Base-by-base conservation (phyloP, 2,797 vertebrate species). In the Fistularia commersonii region DNA sequence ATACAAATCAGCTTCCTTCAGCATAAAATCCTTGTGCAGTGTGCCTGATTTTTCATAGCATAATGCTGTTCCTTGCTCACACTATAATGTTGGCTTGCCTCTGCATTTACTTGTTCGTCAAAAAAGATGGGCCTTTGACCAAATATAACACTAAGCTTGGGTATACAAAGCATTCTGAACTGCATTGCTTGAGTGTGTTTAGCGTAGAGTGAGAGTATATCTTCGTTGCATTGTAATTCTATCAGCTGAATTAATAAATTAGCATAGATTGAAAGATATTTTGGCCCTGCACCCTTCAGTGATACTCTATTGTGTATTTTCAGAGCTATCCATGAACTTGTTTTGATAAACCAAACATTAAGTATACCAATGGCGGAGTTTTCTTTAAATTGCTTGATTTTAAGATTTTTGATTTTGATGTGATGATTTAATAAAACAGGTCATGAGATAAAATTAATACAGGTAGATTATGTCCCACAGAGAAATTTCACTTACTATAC, bases 101-200 rank as follows among this genome's bases (percentile, higher is more conserved):
- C 74, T 63, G 57, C 59, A 67, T 69, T 57, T 67, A 56, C 61
- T 72, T 76, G 72, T 67, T 69, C 79, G 76, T 77, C 65, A 80
- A 83, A 68, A 71, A 55, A 69, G 67, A 83, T 64, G 69, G 83
- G 71, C 54, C 59, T 50, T 47, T 68, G 73, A 79, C 82, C 82
- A 75, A 90, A 89, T 87, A 90, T 90, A 90, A 84, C 84, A 72
- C 50, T 45, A 44, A 41, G 66, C 52, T 76, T 74, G 68, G 66
- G 61, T 52, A 77, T 76, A 68, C 66, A 69, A 68, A 15, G 38
- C 73, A 85, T 53, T 75, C 77, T 83, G 64, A 39, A 39, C 67
- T 72, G 70, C 71, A 76, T 48, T 82, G 73, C 84, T 69, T 72
- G 75, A 72, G 80, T 81, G 72, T 14, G 52, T 73, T 68, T 81